A percentile compares a stretch with the other conserved stretches of the same genome.
phyloP scores from a whole-genome alignment of 2,888 invertebrate genomes.

The Aspidiotus rigidus region DNA sequence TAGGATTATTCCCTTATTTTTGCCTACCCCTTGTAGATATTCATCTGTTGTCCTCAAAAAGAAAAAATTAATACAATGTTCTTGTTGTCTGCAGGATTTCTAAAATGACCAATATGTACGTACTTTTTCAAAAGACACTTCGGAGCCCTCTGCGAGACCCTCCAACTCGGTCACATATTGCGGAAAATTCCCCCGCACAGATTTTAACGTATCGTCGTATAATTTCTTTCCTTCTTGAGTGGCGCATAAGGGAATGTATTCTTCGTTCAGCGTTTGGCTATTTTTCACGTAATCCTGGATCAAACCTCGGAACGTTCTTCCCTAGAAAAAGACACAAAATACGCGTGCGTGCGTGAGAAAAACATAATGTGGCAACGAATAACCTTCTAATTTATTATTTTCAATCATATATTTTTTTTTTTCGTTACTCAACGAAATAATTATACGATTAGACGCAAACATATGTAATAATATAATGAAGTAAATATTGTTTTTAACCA shows the following conservation, averaged over 20 bases:
- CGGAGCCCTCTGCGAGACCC: constrained; percentile 76
- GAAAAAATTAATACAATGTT: not conserved
- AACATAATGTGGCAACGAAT: too few relatives aligned
- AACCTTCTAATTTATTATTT: too few relatives aligned
- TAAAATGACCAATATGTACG: not conserved
- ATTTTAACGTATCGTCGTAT: constrained; percentile 64
- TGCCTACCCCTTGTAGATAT: too few relatives aligned
- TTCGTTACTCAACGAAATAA: too few relatives aligned
- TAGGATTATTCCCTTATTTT: too few relatives aligned
- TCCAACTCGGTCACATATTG: constrained; percentile 73
- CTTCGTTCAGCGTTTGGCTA: constrained; percentile 54
- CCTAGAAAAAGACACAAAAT: constrained; percentile 50
- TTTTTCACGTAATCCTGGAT: constrained; percentile 59
- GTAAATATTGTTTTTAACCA: too few relatives aligned
- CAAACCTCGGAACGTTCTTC: constrained; percentile 63
- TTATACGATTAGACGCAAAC: too few relatives aligned
- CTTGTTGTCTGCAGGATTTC: not conserved
- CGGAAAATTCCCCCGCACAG: constrained; percentile 61
- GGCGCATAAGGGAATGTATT: constrained; percentile 61
- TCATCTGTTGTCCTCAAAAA: too few relatives aligned
- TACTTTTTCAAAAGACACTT: constrained; percentile 55
- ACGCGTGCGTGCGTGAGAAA: too few relatives aligned
- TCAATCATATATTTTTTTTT: too few relatives aligned
- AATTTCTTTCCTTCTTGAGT: constrained; percentile 59
- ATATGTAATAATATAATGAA: too few relatives aligned